Conservation (phyloP, 2,888 invertebrate genomes). For the Pristionchus exspectatus region DNA sequence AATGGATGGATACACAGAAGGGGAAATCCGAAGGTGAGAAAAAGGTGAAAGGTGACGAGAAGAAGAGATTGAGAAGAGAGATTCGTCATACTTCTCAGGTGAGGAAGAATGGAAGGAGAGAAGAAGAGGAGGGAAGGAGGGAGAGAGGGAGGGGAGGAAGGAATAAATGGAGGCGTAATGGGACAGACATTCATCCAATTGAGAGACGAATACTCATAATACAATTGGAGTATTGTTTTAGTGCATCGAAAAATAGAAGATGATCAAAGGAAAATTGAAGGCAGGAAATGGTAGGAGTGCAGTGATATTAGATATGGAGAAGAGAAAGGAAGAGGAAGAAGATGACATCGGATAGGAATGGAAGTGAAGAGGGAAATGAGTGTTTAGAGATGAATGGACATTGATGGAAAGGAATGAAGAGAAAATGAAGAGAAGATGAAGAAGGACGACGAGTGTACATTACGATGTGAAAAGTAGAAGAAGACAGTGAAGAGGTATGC, state of each 20-base stretch:
- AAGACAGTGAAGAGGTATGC: not conserved
- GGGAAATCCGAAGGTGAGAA: not conserved
- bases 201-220: conserved; percentile 25
- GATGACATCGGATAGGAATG: conserved; percentile 22
- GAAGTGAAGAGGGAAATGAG: not conserved
- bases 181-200: not conserved
- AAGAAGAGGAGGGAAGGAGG: not conserved
- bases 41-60: not conserved
- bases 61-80: not conserved
- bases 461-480: not conserved
- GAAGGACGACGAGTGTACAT: not conserved
- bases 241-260: not conserved
- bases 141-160: not conserved
- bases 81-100: conserved; percentile 43
- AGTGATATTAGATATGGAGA: conserved; percentile 41
- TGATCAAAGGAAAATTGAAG: not conserved
- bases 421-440: not conserved
- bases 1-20: conserved; percentile 22
- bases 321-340: conserved; percentile 16
- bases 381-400: conserved; percentile 42
- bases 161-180: conserved; percentile 20
- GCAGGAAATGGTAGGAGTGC: conserved; percentile 24
- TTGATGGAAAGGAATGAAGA: not conserved
- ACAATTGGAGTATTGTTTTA: conserved; percentile 19
- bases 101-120: conserved; percentile 25